Base-by-base conservation (phyloP, 1,140 invertebrate species). In the Atta colombica region DNA sequence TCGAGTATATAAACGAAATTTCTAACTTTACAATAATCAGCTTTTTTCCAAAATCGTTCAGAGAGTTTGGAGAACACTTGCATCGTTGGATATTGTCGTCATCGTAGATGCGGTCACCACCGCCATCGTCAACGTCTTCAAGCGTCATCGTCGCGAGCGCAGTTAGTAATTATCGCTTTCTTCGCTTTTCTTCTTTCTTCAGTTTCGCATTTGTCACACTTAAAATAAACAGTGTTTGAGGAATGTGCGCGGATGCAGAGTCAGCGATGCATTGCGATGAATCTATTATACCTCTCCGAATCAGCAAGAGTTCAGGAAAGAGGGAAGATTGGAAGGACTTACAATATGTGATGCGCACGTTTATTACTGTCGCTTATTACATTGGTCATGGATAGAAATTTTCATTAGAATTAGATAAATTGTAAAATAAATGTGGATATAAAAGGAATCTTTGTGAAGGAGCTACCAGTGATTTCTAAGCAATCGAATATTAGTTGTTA, bases 201-300 rank as follows among this genome's bases (percentile, higher is more conserved):
- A 74, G 35, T 74, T 88, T 58, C 88, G 86, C 90, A 87, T 89
- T 92, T 91, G 63, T 91, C 85, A 89, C 88, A 91, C 89, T 92
- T 92, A 63, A 77, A 39, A 18, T 61, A 87, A 90, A 92, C 88
- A 72, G 88, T 90, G 91, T 91, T 92, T 87, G 91, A 94, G 94
- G 93, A 94, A 94, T 94, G 94, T 92, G 90, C 90, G 85, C 81
- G 87, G 69, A 88, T 88, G 89, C 85, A 80, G 60, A 91, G 51
- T 89, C 80, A 90, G 89, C 85, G 61, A 77, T 77, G 74, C 35
- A 35, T 90, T 88, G 77, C 63, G 49, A 85, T 78, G 81, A 87
- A 55, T 68, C 31, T 86, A 65, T 82, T 49, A 5, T 65, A 65
- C 14, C 61, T 85, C 28, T 85, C 7, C 1, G 18, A 77, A 53